Evolutionary conservation across 2,888 invertebrate species (phyloP).

Genomic region (Beris morrisii): DNA sequence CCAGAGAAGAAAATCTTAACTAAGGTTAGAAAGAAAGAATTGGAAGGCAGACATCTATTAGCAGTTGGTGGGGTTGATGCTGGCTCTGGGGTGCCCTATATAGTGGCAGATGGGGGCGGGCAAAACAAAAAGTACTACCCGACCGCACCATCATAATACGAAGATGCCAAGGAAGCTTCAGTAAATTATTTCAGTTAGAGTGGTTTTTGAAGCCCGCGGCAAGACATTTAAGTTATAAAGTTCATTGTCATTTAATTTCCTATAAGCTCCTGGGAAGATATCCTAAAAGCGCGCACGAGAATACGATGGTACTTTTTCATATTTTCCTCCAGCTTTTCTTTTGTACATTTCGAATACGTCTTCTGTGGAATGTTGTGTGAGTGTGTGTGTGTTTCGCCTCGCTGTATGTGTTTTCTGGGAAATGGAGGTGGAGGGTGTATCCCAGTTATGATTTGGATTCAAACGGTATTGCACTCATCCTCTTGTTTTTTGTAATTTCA

Average conservation of each 20-base stretch:
- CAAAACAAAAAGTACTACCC: neutral
- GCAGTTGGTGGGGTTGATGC: neutral
- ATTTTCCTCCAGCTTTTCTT: too few species aligned
- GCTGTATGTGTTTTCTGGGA: too few species aligned
- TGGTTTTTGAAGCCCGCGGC: conserved; percentile 32
- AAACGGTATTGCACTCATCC: too few species aligned
- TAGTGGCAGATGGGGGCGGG: too few species aligned
- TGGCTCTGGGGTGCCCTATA: neutral
- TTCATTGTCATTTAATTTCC: conserved; percentile 36
- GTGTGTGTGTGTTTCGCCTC: too few species aligned
- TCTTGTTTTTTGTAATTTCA: too few species aligned
- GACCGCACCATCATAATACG: neutral
- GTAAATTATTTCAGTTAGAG: conserved; percentile 34
- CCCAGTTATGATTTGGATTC: too few species aligned
- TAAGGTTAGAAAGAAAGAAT: conserved; percentile 10
- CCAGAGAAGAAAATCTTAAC: conserved; percentile 11
- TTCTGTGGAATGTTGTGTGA: too few species aligned
- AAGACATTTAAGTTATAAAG: conserved; percentile 34
- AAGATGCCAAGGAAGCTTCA: conserved; percentile 17
- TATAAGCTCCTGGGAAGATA: conserved; percentile 11
- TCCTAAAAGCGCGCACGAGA: too few species aligned
- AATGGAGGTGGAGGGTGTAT: too few species aligned
- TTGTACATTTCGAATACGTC: too few species aligned
- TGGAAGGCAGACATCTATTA: conserved; percentile 2
- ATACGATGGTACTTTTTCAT: too few species aligned